Evolutionary conservation across 2,797 vertebrate genomes (phyloP), one percentile per base, ranked within the genome.

Genomic region (Periophthalmus magnuspinnatus): DNA sequence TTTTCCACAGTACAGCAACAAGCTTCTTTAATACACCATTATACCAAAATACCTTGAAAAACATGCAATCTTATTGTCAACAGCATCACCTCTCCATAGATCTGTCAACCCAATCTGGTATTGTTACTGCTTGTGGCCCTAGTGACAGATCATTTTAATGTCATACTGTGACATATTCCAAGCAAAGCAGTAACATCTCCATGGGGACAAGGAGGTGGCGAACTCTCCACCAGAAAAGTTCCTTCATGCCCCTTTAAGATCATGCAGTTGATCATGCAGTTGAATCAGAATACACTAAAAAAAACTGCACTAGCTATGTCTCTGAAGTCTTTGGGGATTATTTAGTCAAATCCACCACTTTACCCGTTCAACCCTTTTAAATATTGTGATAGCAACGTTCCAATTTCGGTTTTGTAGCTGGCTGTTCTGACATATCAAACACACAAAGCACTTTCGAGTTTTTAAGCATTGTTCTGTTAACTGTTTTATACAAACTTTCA

Each of bases 401-500:
- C 32, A 60, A 60, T 60, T 55, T n/a, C 5, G 21, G 16, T 58
- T 17, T 28, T 58, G 28, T 58, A 58, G 6, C 28, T 9, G 1
- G 34, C 19, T 9, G n/a, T 62, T 47, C 45, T 47, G 38, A 63
- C 21, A 45, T 45, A 45, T 45, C 41, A 45, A 45, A 16, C 13
- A 24, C 36, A 47, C 38, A 24, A 63, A 63, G 21, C 14, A 45
- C 5, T 45, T 63, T 63, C 21, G 7, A 21, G n/a, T 41, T 62
- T n/a, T 22, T 9, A 62, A 62, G 38, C 21, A 47, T 64, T 47
- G 22, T 64, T 45, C 38, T 28, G 41, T 9, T 47, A 48, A 48
- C 61, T 62, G 36, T 62, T 62, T 62, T 21, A 14, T 14, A 11
- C n/a, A 28, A 64, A 64, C 41, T 64, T 64, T 45, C 14, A 24